Base-by-base conservation (phyloP, 2,113 vertebrate species). In the Rhinichthys klamathensis region DNA sequence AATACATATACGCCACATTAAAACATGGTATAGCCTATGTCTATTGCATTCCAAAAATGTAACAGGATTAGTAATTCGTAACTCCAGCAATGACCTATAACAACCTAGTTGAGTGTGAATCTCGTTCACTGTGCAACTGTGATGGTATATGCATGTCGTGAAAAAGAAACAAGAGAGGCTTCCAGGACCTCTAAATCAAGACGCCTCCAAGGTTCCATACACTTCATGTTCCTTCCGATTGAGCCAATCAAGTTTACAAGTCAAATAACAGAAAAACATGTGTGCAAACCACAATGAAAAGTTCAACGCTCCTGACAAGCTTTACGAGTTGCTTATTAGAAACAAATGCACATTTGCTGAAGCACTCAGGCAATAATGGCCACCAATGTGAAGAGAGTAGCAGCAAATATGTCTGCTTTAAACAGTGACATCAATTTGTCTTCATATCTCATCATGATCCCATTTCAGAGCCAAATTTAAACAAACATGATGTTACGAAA, bases 181-280 rank as follows among this genome's bases (percentile, higher is more conserved):
- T 85, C 80, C 74, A 80, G 67, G 32, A 65, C 49, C 46, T 49
- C n/a, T 89, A 87, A 87, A 87, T 81, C 54, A 49, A 38, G 69
- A 76, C 13, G 35, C 61, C 73, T 82, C 38, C 61, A 84, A 79
- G 70, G 21, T 21, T 82, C 74, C 73, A 82, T 49, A 79, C 81
- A 46, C 70, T 74, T 72, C 60, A 67, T 86, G 76, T 70, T 30
- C 35, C 69, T 87, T 78, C 32, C 54, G 73, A 74, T 61, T 74
- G 74, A 67, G 63, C 35, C 76, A 6, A 84, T 88, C 69, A 82
- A 78, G 86, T 87, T 88, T 84, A 89, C 87, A 86, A 86, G 87
- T 44, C 51, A 69, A 72, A 83, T 86, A 92, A 87, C 88, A 92
- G 51, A 87, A 91, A 86, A 85, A 90, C 80, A 88, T 77, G 84